Base-by-base conservation (phyloP, 2,888 invertebrate genomes). In the Nomada flava region DNA sequence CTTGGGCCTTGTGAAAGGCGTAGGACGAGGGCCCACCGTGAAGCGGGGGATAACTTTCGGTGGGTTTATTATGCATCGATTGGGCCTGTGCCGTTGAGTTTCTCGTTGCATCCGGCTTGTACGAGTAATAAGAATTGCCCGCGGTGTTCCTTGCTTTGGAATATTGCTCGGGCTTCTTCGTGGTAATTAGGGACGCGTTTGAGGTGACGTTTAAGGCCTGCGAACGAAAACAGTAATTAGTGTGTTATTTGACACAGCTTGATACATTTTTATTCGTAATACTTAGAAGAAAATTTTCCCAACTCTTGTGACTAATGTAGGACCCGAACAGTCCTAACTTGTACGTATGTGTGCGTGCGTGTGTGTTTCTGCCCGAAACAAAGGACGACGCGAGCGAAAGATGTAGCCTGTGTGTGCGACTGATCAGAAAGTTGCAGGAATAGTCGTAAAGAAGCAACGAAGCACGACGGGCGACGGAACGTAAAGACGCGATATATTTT, bases 191-290 rank as follows among this genome's bases (percentile, higher is more conserved):
- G 3, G 82, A 71, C 15, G 78, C 55, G 5, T 64, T 63, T 4
- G 85, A 80, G 4, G 84, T 76, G 36, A 74, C 82, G 50, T 76
- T 87, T 10, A 82, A n/a, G 11, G 82, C 84, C 87, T 87, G 15
- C 10, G 11, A 68, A 62, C 47, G 15, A 20, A 1, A n/a, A n/a
- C 18, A 18, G n/a, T 20, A n/a, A 42, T 23, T 13, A 23, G 2
- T 23, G 26, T 13, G 26, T 10, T 36, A 36, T 1, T 7, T 36
- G 36, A 7, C 36, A 7, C 36, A 36, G 36, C 7, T 36, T 36
- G 36, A 36, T 5, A 7, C 36, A 36, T 36, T 7, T 36, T 36
- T 36, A 36, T 7, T 36, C 7, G 7, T 36, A 7, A 36, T 36
- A 36, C 36, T 36, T 36, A 7, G 36, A 36, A 7, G 36, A 36